Base-by-base conservation (phyloP, 1,140 invertebrate species). In the Coptotermes formosanus region DNA sequence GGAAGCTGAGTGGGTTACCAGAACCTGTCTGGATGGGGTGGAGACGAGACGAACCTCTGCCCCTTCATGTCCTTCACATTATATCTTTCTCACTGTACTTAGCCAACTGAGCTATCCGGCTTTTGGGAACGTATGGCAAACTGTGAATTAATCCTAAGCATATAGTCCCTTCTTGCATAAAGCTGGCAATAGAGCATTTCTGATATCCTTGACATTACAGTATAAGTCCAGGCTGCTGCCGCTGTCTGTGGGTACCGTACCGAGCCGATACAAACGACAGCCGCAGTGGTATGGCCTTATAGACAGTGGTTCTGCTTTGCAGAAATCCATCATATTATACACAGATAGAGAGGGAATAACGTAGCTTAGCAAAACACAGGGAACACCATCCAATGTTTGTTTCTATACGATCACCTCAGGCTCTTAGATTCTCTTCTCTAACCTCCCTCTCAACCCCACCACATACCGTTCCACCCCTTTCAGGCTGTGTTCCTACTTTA, bases 301-400 rank as follows among this genome's bases (percentile, higher is more conserved):
- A 30, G 64, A 75, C 64, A 14, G 9, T 30, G 59, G 11, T 30
- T 30, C 64, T 75, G 64, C 64, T 75, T 75, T 75, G 25, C 64
- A 75, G 64, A 75, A 75, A 75, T 75, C 64, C 64, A 75, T 75
- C 64, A 75, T 30, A 16, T 75, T 75, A 75, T 30, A 75, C 7
- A 30, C 64, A 75, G 25, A 75, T 25, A 75, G 25, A 75, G 64
- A 75, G 64, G 25, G 64, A 30, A 75, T 75, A 75, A 30, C 64
- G 64, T 75, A 9, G 64, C 64, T 75, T 75, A 75, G 64, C 25
- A 16, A 75, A 75, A 75, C 64, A 75, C 64, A 30, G 64, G n/a
- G 64, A 75, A 75, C 64, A 75, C 64, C n/a, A 75, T n/a, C 64
- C 64, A 75, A 75, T 75, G 64, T 75, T 75, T 75, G 64, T 75